Base-by-base conservation (phyloP, 1,140 invertebrate species). In the Nautilus pompilius region DNA sequence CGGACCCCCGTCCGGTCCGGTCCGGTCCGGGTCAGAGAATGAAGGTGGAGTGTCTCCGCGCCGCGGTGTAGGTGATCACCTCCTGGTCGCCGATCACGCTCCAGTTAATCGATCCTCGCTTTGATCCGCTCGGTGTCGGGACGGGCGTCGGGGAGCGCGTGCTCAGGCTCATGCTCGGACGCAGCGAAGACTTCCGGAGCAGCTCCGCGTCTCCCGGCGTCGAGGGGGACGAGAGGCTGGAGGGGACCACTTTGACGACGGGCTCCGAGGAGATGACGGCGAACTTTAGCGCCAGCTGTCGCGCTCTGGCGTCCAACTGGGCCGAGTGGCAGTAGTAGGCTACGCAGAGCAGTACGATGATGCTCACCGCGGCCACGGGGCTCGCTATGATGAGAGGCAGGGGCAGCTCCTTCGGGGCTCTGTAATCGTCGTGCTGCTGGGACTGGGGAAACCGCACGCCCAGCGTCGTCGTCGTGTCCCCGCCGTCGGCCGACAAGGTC, bases 11-110 rank as follows among this genome's bases (percentile, higher is more conserved):
- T n/a, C n/a, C n/a, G n/a, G n/a, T n/a, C n/a, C n/a, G n/a, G n/a
- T n/a, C n/a, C n/a, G n/a, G n/a, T n/a, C n/a, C n/a, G 8, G 24
- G 17, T 65, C 41, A 73, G 48, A 73, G 62, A 24, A 73, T 68
- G 58, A 73, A 73, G 6, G 71, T 73, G 60, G 71, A 73, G 68
- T 73, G 71, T 56, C 71, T 56, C 57, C 71, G 41, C 17, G 71
- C 66, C 13, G 68, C 59, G 15, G 66, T 63, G 29, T 64, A 56
- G 24, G 55, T 66, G 13, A 73, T 45, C 24, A 72, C 33, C 41
- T 70, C 71, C 26, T 70, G 66, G 58, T 73, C 71, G n/a, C 59
- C 60, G 33, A 68, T 59, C 20, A 63, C 63, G 13, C 60, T 60
- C 67, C 67, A 68, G 41, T 68, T 68, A 26, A 65, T 55, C 2